These are phyloP conservation scores for Ophion ellenae DNA, from an alignment of 2,888 invertebrate species.

Conservation along the genomic window DNA sequence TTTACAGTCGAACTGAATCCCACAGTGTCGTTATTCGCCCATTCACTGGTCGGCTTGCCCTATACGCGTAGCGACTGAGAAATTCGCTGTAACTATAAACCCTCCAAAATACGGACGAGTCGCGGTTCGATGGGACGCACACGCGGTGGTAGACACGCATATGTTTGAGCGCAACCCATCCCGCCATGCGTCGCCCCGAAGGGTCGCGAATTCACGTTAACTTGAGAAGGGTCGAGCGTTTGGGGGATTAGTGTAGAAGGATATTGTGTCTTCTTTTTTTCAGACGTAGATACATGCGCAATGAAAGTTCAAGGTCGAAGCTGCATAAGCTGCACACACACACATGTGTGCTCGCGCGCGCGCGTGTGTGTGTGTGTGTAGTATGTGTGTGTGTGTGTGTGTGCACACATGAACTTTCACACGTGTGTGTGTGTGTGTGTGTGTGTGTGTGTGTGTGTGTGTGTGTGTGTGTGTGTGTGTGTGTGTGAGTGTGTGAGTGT, in stretches of 20 bases:
- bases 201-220: conserved; percentile 53
- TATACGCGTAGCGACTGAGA: background rate
- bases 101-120: conserved; percentile 15
- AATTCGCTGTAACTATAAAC: conserved; percentile 49
- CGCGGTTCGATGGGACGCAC: background rate
- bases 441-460: too few species aligned
- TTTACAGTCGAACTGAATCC: too few species aligned
- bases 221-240: conserved; percentile 39
- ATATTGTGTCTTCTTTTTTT: background rate
- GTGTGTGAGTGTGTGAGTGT: too few species aligned
- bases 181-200: conserved; percentile 4
- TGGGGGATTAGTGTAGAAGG: background rate
- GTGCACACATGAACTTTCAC: too few species aligned
- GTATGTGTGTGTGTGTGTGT: background rate
- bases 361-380: background rate
- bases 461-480: too few species aligned
- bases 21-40: too few species aligned
- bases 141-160: background rate
- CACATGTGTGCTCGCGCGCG: background rate
- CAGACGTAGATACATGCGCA: background rate
- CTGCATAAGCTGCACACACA: background rate
- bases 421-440: too few species aligned
- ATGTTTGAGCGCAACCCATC: conserved; percentile 18
- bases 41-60: too few species aligned
- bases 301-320: background rate